Evolutionary conservation across 2,797 vertebrate genomes (phyloP).

Genomic region (Petrocephalus schoutedeni): DNA sequence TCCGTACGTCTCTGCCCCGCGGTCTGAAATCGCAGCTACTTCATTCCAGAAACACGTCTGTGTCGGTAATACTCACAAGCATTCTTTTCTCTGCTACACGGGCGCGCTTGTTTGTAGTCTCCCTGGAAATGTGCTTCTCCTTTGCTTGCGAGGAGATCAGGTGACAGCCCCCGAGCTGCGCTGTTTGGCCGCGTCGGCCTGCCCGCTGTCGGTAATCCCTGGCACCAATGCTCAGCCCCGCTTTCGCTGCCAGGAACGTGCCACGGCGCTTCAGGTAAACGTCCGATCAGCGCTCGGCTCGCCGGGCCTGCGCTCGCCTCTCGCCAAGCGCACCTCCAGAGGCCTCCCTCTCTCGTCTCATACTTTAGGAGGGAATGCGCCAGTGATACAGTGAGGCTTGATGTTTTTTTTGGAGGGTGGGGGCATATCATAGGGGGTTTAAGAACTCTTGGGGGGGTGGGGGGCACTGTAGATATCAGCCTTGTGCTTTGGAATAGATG

Average conservation of each 20-base stretch:
- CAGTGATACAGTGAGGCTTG: background rate
- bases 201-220: background rate
- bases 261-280: background rate
- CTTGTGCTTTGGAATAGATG: background rate
- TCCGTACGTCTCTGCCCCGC: slow-evolving; percentile 14
- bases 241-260: background rate
- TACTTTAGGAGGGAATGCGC: background rate
- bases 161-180: slow-evolving; percentile 6
- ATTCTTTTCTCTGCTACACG: slow-evolving; percentile 19
- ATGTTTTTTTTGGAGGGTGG: background rate
- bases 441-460: background rate
- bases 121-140: background rate
- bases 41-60: slow-evolving; percentile 29
- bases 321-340: background rate
- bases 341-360: background rate
- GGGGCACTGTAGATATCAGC: background rate
- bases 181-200: background rate
- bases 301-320: background rate
- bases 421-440: background rate
- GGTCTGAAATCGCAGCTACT: slow-evolving; percentile 26
- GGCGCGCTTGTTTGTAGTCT: slow-evolving; percentile 24
- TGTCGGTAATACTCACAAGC: slow-evolving; percentile 17
- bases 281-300: background rate
- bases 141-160: slow-evolving; percentile 22
- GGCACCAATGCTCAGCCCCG: background rate